phyloP scores from a whole-genome alignment of 2,113 vertebrate species.

The Pycnonotus jocosus region DNA sequence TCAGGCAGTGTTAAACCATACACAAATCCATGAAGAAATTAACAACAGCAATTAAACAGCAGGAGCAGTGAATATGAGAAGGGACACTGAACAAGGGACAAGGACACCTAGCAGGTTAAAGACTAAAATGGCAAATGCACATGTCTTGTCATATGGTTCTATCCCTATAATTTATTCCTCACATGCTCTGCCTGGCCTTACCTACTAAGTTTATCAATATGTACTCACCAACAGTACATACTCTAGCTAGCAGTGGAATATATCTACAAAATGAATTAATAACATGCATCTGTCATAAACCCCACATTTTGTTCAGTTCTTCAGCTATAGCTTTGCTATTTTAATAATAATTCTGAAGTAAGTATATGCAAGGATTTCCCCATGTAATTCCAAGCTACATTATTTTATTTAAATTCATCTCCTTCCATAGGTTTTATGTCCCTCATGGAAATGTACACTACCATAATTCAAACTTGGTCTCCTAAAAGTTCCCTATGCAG shows the following conservation, averaged over 20 bases:
- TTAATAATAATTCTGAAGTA: background rate
- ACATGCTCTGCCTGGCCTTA: background rate
- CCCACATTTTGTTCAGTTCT: background rate
- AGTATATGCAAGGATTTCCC: background rate
- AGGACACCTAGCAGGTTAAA: background rate
- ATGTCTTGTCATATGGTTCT: background rate
- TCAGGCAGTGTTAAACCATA: background rate
- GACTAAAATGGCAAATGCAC: background rate
- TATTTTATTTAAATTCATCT: background rate
- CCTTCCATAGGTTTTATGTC: background rate
- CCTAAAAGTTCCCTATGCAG: background rate
- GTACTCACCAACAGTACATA: background rate
- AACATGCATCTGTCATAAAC: background rate
- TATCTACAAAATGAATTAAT: background rate
- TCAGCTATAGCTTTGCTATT: background rate
- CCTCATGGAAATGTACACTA: fast-evolving
- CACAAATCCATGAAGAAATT: background rate
- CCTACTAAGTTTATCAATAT: background rate
- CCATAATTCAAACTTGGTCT: background rate
- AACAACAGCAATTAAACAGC: background rate
- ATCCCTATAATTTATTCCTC: background rate
- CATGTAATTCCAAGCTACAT: background rate
- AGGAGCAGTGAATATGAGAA: background rate
- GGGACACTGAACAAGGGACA: background rate
- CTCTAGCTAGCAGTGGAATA: background rate